Percentiles rank a stretch among this genome's conserved stretches.
Evolutionary conservation across 2,888 invertebrate genomes (phyloP).

Genomic region (Griposia aprilina): DNA sequence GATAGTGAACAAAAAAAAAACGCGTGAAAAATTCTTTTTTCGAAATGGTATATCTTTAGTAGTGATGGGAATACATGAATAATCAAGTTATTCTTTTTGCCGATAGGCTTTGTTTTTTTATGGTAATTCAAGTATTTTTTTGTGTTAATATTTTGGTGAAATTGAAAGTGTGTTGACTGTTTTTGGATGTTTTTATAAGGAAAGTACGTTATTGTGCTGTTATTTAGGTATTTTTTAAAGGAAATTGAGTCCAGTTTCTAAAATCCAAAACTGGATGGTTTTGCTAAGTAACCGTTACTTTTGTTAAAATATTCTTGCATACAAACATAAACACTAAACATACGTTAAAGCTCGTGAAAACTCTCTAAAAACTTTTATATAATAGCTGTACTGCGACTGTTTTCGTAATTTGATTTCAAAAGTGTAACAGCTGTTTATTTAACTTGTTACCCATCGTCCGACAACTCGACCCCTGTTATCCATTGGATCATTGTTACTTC

Average conservation of each 20-base stretch:
- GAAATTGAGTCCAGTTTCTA: not conserved
- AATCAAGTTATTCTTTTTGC: slow-evolving; percentile 20
- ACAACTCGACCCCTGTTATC: not conserved
- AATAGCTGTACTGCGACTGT: too few species aligned
- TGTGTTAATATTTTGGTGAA: slow-evolving; percentile 22
- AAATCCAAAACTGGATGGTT: not conserved
- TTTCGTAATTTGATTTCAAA: not conserved
- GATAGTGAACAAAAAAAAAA: slow-evolving; percentile 56
- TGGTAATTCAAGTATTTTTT: not conserved
- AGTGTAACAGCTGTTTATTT: not conserved
- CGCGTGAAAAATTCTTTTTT: not conserved
- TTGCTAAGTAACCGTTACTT: not conserved
- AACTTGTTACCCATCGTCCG: not conserved
- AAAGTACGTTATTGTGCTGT: slow-evolving; percentile 33
- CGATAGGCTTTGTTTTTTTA: slow-evolving; percentile 21
- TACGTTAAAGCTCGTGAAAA: not conserved
- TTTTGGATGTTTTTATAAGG: slow-evolving; percentile 3
- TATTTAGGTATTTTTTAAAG: not conserved
- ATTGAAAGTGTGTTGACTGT: slow-evolving; percentile 24
- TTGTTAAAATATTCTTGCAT: not conserved
- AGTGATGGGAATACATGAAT: slow-evolving; percentile 13
- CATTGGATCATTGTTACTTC: not conserved
- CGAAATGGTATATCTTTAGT: slow-evolving; percentile 4
- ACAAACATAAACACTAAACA: not conserved
- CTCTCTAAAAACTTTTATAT: too few species aligned